A percentile compares a stretch with the other conserved stretches of the same genome.
Evolutionary conservation across 2,113 vertebrate genomes (phyloP).

Genomic region (Ageneiosus marmoratus): DNA sequence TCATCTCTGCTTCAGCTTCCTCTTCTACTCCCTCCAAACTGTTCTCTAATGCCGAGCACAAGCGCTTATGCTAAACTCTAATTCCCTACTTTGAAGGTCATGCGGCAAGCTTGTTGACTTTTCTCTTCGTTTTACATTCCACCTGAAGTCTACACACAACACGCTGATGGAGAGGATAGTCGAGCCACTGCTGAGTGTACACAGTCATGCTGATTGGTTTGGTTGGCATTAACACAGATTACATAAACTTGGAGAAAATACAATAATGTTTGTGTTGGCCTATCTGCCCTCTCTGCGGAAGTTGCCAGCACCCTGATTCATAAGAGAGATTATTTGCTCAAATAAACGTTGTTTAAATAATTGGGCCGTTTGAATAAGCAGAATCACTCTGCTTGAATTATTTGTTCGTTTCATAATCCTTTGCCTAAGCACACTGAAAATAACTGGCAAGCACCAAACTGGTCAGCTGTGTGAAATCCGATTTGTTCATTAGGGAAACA

Average conservation of each 20-base stretch:
- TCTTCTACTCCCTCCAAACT: neutral
- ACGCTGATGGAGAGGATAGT: conserved; percentile 49
- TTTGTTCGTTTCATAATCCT: conserved; percentile 80
- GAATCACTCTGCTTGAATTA: conserved; percentile 75
- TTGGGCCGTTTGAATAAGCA: conserved; percentile 72
- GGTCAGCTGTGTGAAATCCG: conserved; percentile 80
- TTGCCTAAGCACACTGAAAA: conserved; percentile 77
- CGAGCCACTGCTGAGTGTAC: conserved; percentile 59
- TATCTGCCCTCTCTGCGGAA: conserved; percentile 54
- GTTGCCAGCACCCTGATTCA: conserved; percentile 68
- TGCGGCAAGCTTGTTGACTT: conserved; percentile 45
- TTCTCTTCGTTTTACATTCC: conserved; percentile 50
- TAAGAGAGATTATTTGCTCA: conserved; percentile 78
- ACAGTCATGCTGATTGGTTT: conserved; percentile 74
- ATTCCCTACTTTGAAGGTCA: conserved; percentile 48
- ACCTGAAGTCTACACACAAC: conserved; percentile 40
- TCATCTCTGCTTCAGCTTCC: neutral
- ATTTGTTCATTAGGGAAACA: conserved; percentile 76
- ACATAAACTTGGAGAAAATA: conserved; percentile 70
- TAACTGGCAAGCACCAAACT: conserved; percentile 82
- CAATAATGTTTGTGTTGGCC: conserved; percentile 73
- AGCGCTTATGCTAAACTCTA: neutral
- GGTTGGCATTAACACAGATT: conserved; percentile 72
- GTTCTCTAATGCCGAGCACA: conserved; percentile 7
- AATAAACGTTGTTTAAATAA: conserved; percentile 80